phyloP scores from a whole-genome alignment of 1,140 invertebrate genomes.

The Diabrotica undecimpunctata region DNA sequence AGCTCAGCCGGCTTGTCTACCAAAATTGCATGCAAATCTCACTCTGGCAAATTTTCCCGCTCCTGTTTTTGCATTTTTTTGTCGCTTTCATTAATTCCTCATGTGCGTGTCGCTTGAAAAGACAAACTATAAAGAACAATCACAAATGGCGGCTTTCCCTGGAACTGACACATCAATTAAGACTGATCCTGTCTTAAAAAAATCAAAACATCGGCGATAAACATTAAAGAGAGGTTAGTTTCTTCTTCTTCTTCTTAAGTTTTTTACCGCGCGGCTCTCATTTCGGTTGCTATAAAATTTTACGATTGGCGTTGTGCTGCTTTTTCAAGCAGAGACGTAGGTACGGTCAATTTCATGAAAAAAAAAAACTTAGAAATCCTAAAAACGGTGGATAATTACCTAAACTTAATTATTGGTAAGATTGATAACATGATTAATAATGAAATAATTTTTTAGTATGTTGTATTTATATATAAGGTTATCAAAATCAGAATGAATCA shows the following conservation, averaged over 20 bases:
- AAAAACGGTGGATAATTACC: too few species aligned
- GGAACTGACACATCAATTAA: slow-evolving; percentile 41
- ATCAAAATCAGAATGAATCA: too few species aligned
- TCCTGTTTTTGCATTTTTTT: slow-evolving; percentile 8
- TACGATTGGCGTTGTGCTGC: slow-evolving; percentile 26
- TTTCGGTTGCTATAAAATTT: slow-evolving; percentile 40
- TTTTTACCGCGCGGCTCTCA: slow-evolving; percentile 30
- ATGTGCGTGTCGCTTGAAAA: background rate
- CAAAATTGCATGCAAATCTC: slow-evolving; percentile 15
- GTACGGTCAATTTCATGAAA: background rate
- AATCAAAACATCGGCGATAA: slow-evolving; percentile 39
- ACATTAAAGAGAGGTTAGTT: slow-evolving; percentile 30
- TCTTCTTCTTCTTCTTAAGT: slow-evolving; percentile 23
- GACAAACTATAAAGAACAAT: slow-evolving; percentile 30
- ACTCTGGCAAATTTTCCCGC: background rate
- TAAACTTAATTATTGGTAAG: too few species aligned
- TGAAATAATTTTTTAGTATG: too few species aligned
- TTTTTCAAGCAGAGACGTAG: background rate
- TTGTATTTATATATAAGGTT: too few species aligned
- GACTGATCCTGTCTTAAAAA: slow-evolving; percentile 33
- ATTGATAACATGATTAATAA: too few species aligned
- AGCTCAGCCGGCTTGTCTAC: background rate
- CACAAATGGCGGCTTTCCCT: slow-evolving; percentile 34
- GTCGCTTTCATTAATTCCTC: slow-evolving; percentile 2
- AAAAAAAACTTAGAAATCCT: background rate